phyloP scores from a whole-genome alignment of 1,140 invertebrate species.

The Heterodera carotae region DNA sequence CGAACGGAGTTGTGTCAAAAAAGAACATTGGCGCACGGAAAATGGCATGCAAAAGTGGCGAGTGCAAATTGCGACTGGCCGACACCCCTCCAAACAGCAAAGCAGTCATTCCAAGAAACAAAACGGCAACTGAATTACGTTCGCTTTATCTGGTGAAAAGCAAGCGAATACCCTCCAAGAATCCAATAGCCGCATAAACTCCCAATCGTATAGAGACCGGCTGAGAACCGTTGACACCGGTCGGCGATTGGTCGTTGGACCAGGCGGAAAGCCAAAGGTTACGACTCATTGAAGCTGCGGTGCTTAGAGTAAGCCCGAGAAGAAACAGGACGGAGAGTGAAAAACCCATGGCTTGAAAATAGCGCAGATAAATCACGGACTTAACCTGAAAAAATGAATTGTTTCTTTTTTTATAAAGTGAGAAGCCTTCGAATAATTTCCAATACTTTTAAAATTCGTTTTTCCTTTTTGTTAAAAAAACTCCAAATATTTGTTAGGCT shows the following conservation, averaged over 20 bases:
- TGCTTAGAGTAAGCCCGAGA: conserved; percentile 55
- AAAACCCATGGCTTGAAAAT: conserved; percentile 61
- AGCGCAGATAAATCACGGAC: conserved; percentile 49
- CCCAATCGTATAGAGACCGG: conserved; percentile 45
- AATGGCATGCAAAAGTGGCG: conserved; percentile 76
- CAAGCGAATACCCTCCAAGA: conserved; percentile 46
- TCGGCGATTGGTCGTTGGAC: conserved; percentile 40
- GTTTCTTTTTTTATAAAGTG: background rate
- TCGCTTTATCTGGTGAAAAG: conserved; percentile 2
- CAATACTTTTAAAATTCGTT: background rate
- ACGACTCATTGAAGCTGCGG: conserved; percentile 57
- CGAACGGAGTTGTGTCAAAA: conserved; percentile 74
- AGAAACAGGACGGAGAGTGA: conserved; percentile 51
- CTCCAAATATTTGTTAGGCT: too few species aligned
- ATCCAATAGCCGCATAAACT: conserved; percentile 60
- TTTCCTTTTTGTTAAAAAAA: too few species aligned
- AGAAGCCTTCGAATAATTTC: background rate
- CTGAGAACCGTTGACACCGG: conserved; percentile 22
- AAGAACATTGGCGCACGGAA: conserved; percentile 73
- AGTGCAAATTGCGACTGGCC: conserved; percentile 73
- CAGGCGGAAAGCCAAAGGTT: conserved; percentile 64
- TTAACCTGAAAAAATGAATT: conserved; percentile 51
- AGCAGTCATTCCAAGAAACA: conserved; percentile 43
- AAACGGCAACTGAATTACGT: conserved; percentile 46
- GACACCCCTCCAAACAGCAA: conserved; percentile 55